Conservation (phyloP, 2,113 vertebrate species). For the cat (Felis catus) region DNA sequence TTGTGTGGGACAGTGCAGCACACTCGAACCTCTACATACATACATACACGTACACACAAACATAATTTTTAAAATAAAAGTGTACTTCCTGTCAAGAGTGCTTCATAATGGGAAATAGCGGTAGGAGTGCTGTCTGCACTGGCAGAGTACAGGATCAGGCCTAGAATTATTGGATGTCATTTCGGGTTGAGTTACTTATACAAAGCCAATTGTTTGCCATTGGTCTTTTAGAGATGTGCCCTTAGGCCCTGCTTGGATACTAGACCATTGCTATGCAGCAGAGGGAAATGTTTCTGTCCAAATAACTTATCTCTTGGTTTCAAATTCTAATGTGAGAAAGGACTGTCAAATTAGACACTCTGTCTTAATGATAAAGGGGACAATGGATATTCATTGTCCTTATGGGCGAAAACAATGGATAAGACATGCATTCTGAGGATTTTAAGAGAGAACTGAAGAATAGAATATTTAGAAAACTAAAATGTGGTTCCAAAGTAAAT, state of each 20-base stretch:
- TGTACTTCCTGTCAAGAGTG: neutral
- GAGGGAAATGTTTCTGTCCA: constrained; percentile 45
- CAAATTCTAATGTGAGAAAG: constrained; percentile 54
- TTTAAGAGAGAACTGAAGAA: constrained; percentile 31
- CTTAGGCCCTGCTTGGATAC: constrained; percentile 45
- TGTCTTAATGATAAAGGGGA: constrained; percentile 40
- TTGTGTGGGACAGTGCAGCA: neutral
- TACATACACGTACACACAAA: neutral
- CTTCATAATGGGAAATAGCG: neutral
- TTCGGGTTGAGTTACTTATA: constrained; percentile 69
- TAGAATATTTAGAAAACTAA: constrained; percentile 34
- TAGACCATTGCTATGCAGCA: constrained; percentile 50
- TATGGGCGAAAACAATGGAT: neutral
- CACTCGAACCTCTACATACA: neutral
- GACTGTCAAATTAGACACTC: constrained; percentile 24
- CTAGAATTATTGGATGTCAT: constrained; percentile 65
- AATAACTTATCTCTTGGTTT: constrained; percentile 61
- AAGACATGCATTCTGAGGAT: neutral
- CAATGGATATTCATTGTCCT: neutral
- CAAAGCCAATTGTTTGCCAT: constrained; percentile 70
- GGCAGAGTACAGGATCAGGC: constrained; percentile 14
- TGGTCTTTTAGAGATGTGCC: constrained; percentile 68
- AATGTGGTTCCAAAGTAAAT: neutral
- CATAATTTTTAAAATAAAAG: neutral
- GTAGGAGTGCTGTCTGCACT: neutral